phyloP scores from a whole-genome alignment of 2,113 vertebrate species.

The Trematocara macrostoma region DNA sequence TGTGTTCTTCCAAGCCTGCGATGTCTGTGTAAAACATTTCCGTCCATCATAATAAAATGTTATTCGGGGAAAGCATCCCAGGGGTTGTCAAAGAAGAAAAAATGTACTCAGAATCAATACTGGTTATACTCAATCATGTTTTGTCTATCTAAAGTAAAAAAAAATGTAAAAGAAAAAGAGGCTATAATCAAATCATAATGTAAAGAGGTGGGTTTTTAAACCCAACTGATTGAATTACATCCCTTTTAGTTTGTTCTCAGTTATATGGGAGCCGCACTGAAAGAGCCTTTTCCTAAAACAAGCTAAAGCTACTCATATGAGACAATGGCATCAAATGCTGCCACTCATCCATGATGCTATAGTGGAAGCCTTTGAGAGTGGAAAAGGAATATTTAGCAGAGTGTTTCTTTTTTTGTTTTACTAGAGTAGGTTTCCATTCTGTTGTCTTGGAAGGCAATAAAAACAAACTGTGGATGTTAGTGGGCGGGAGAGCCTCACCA shows the following conservation, averaged over 20 bases:
- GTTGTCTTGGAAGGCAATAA: conserved; percentile 55
- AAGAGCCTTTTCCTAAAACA: conserved; percentile 15
- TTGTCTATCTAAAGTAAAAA: neutral
- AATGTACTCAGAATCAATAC: conserved; percentile 8
- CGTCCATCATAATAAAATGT: neutral
- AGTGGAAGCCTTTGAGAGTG: conserved; percentile 28
- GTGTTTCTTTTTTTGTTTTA: conserved; percentile 51
- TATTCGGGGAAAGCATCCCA: neutral
- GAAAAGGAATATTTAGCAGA: conserved; percentile 47
- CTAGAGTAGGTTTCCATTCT: conserved; percentile 43
- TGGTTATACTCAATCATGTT: neutral
- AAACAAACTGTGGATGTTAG: conserved; percentile 53
- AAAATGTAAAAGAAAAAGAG: neutral
- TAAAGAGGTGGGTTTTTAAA: conserved; percentile 30
- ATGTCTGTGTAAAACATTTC: neutral
- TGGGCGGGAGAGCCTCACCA: conserved; percentile 51
- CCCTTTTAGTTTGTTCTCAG: conserved; percentile 29
- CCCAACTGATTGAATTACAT: conserved; percentile 41
- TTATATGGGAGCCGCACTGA: neutral
- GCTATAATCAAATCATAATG: conserved; percentile 15
- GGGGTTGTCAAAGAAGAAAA: conserved; percentile 17
- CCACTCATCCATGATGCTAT: conserved; percentile 47
- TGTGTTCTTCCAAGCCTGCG: neutral
- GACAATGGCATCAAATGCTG: conserved; percentile 56
- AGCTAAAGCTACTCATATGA: conserved; percentile 49